phyloP scores from a whole-genome alignment of 2,888 invertebrate species.

The Ectropis crepuscularia region DNA sequence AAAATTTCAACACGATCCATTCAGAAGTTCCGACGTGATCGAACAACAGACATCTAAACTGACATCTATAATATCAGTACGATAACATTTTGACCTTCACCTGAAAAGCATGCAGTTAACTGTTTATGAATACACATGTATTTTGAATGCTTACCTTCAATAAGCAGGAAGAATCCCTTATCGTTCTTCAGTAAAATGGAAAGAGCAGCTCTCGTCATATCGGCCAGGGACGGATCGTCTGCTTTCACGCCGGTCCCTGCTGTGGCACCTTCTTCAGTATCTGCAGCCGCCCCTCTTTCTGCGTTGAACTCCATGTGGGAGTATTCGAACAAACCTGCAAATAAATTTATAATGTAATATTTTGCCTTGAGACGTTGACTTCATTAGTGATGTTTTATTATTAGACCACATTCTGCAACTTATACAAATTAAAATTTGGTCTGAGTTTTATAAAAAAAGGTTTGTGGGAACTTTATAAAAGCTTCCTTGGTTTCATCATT shows the following conservation, averaged over 20 bases:
- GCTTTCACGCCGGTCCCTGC: conserved; percentile 85
- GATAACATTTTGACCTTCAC: neutral
- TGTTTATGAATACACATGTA: neutral
- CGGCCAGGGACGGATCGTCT: conserved; percentile 90
- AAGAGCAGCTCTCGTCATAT: conserved; percentile 90
- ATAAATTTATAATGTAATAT: conserved; percentile 1
- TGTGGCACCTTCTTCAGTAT: conserved; percentile 82
- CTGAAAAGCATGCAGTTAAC: neutral
- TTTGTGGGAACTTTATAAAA: too few species aligned
- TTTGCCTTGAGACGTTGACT: neutral
- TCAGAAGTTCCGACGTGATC: too few species aligned
- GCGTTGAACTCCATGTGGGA: conserved; percentile 93
- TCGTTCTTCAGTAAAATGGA: conserved; percentile 89
- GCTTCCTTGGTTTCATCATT: too few species aligned
- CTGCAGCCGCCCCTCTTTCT: conserved; percentile 86
- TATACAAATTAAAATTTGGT: too few species aligned
- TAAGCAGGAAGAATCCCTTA: conserved; percentile 90
- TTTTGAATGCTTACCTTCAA: conserved; percentile 86
- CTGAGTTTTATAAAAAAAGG: too few species aligned
- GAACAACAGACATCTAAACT: too few species aligned
- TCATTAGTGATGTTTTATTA: too few species aligned
- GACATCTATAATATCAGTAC: too few species aligned
- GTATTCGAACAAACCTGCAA: conserved; percentile 89
- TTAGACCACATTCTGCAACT: too few species aligned
- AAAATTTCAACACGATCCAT: too few species aligned